phyloP scores from a whole-genome alignment of 1,140 invertebrate genomes.

The Sarcophaga bullata region DNA sequence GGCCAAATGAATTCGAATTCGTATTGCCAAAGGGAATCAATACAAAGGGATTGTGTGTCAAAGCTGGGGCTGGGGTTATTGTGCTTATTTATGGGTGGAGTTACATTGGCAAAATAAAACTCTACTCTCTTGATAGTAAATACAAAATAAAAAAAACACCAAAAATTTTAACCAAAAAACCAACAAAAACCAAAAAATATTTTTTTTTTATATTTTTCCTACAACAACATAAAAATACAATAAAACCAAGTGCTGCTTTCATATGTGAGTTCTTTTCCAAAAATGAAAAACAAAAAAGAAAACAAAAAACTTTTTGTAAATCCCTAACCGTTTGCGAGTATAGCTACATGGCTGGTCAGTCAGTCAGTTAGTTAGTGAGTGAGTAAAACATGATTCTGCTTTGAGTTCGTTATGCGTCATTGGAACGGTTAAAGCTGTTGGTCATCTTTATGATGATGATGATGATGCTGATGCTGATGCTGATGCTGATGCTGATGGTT shows the following conservation, averaged over 20 bases:
- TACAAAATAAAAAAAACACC: not conserved
- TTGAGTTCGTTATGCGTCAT: slow-evolving; percentile 33
- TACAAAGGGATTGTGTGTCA: not conserved
- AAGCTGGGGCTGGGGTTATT: not conserved
- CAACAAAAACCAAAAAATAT: not conserved
- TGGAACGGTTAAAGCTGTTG: slow-evolving; percentile 32
- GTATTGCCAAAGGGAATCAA: not conserved
- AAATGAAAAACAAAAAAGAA: not conserved
- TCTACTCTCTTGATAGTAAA: not conserved
- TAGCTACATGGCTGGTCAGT: not conserved
- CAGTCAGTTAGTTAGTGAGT: not conserved
- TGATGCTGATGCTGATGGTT: slow-evolving; percentile 7
- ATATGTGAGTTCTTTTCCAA: slow-evolving; percentile 3
- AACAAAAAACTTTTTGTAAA: not conserved
- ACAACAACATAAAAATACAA: not conserved
- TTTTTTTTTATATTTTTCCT: not conserved
- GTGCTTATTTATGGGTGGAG: slow-evolving; percentile 9
- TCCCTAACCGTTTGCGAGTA: too few relatives aligned
- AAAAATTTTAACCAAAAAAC: not conserved
- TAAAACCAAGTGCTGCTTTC: slow-evolving; percentile 7
- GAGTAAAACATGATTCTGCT: not conserved
- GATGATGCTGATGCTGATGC: not conserved
- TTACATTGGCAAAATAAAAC: slow-evolving; percentile 19
- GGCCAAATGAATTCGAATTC: slow-evolving; percentile 33
- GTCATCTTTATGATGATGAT: slow-evolving; percentile 36